Evolutionary conservation across 2,888 invertebrate species (phyloP), one percentile per base, ranked within the genome.

Genomic region (Mythimna albipuncta): DNA sequence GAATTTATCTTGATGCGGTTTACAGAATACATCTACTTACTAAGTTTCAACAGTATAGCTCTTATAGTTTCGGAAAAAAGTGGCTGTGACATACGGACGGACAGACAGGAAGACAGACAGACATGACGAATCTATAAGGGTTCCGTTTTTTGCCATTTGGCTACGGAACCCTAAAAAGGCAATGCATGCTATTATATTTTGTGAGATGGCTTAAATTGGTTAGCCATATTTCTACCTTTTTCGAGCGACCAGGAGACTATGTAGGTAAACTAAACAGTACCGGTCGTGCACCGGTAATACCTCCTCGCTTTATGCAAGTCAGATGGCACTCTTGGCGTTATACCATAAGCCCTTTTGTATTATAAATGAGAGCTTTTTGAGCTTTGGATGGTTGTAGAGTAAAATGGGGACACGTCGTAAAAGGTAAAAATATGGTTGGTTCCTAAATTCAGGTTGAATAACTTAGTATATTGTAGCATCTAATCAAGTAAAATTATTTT

Each of bases 351-450:
- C 57, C 35, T 74, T 52, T 57, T 57, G 73, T 64, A 61, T 65
- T 62, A 73, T 73, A 80, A 66, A 77, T 77, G 66, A 66, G 63
- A 32, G 80, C 35, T 80, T 73, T 63, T 35, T 7, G n/a, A 54
- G 47, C 9, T 7, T 11, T 13, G 6, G 10, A 63, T n/a, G 47
- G 57, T 26, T 52, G 13, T 6, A 16, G 35, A 11, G 38, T 50
- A 64, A 58, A 66, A 50, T 41, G n/a, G 0, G 5, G 13, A 10
- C 55, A 47, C 35, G 47, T 16, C 11, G 26, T 26, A 52, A 64
- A 21, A 16, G 19, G 6, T 1, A 54, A 52, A 47, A 52, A 13
- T 16, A 19, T 13, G 0, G 11, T 7, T 19, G 7, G 19, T 19
- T n/a, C 10, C 7, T 50, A 21, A 50, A 47, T 63, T 54, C 7